A percentile compares a stretch with the other conserved stretches of the same genome.
phyloP scores from a whole-genome alignment of 2,797 vertebrate genomes.

The Pelodytes ibericus region DNA sequence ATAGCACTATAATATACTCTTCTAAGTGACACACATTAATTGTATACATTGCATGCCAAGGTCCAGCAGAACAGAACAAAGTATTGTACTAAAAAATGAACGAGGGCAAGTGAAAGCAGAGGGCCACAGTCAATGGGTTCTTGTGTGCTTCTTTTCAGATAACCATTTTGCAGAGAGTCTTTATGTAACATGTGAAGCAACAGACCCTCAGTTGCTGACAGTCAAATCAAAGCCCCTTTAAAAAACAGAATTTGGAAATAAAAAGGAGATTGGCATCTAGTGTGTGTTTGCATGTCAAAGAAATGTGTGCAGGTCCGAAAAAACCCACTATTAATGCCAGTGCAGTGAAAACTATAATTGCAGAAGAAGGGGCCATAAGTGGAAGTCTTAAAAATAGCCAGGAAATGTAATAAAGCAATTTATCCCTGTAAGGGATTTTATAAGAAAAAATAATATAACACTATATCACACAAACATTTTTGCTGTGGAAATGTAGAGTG shows the following conservation, averaged over 20 bases:
- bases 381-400: no score
- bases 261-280: not conserved
- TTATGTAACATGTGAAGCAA: not conserved
- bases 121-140: not conserved
- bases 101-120: constrained; percentile 6
- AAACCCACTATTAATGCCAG: not conserved
- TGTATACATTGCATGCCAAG: constrained; percentile 5
- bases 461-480: no score
- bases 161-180: not conserved
- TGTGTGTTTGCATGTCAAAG: not conserved
- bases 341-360: no score
- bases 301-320: not conserved
- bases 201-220: not conserved
- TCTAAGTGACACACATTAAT: constrained; percentile 4
- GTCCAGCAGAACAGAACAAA: not conserved
- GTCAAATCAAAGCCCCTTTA: not conserved
- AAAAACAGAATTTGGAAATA: not conserved
- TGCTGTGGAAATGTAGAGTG: no score
- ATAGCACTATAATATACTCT: not conserved
- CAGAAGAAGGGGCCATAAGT: no score
- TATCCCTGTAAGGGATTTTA: no score
- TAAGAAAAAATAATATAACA: no score
- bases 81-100: not conserved
- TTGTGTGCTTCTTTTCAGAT: constrained; percentile 6
- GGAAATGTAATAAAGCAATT: no score